Conservation (phyloP, 2,113 vertebrate genomes). For the Tenrec ecaudatus region DNA sequence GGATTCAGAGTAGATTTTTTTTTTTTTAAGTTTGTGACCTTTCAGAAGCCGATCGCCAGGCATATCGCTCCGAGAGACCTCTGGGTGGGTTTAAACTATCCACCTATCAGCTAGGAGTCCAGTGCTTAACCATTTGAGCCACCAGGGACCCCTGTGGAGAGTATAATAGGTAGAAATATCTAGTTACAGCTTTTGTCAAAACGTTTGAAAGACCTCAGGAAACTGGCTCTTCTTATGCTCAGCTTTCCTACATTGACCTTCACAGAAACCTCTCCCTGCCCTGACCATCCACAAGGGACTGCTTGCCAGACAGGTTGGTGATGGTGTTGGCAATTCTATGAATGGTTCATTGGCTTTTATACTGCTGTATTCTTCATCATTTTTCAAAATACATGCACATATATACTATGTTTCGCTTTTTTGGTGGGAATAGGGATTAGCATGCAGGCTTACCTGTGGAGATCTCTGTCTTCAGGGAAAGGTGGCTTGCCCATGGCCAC, state of each 20-base stretch:
- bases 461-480: not conserved
- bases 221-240: not conserved
- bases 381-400: not conserved
- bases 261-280: not conserved
- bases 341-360: too few relatives aligned
- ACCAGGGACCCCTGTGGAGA: not conserved
- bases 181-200: not conserved
- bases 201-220: not conserved
- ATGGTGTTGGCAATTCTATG: not conserved
- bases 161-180: not conserved
- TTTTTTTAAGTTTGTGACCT: not conserved
- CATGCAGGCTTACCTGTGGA: not conserved
- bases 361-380: not conserved
- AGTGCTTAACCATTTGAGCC: not conserved
- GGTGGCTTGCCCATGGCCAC: too few relatives aligned
- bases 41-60: not conserved
- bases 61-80: not conserved
- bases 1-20: not conserved
- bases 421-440: too few relatives aligned
- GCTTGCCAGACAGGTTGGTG: not conserved
- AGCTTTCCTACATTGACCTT: not conserved
- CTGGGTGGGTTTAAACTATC: not conserved
- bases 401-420: not conserved
- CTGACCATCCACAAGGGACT: conserved; percentile 7
- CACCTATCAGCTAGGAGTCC: not conserved